These are phyloP conservation scores for Elymnias hypermnestra DNA, from an alignment of 1,140 invertebrate species.

Conservation along the genomic window DNA sequence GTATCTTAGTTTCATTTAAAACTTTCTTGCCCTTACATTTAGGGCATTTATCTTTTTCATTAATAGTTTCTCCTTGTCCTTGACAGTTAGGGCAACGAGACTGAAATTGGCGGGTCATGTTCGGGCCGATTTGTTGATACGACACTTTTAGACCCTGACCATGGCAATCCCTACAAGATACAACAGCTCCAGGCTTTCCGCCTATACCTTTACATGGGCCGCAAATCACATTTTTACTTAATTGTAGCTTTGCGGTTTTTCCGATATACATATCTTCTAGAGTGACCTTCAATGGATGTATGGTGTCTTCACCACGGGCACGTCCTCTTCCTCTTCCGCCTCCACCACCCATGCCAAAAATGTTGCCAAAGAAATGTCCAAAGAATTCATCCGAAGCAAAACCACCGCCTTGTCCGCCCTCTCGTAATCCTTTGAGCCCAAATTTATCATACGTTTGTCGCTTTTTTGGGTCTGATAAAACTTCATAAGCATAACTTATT, in stretches of 20 bases:
- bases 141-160: slow-evolving; percentile 86
- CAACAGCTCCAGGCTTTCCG: slow-evolving; percentile 84
- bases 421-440: slow-evolving; percentile 88
- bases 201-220: slow-evolving; percentile 88
- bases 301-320: slow-evolving; percentile 81
- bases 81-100: slow-evolving; percentile 82
- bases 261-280: slow-evolving; percentile 96
- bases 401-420: slow-evolving; percentile 79
- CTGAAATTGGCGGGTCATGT: slow-evolving; percentile 91
- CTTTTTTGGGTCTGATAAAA: slow-evolving; percentile 85
- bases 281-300: slow-evolving; percentile 85
- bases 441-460: slow-evolving; percentile 84
- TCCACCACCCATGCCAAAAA: slow-evolving; percentile 79
- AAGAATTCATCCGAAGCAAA: slow-evolving; percentile 79
- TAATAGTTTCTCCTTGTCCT: slow-evolving; percentile 85
- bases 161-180: slow-evolving; percentile 85
- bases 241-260: slow-evolving; percentile 87
- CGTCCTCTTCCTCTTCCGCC: slow-evolving; percentile 73
- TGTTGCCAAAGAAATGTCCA: slow-evolving; percentile 80
- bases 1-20: slow-evolving; percentile 84
- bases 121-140: slow-evolving; percentile 83
- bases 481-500: slow-evolving; percentile 92
- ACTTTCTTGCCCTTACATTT: slow-evolving; percentile 90
- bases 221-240: slow-evolving; percentile 93
- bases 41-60: slow-evolving; percentile 88